Evolutionary conservation across 2,797 vertebrate genomes (phyloP), one percentile per base, ranked within the genome.

Genomic region (Aulostomus chinensis): DNA sequence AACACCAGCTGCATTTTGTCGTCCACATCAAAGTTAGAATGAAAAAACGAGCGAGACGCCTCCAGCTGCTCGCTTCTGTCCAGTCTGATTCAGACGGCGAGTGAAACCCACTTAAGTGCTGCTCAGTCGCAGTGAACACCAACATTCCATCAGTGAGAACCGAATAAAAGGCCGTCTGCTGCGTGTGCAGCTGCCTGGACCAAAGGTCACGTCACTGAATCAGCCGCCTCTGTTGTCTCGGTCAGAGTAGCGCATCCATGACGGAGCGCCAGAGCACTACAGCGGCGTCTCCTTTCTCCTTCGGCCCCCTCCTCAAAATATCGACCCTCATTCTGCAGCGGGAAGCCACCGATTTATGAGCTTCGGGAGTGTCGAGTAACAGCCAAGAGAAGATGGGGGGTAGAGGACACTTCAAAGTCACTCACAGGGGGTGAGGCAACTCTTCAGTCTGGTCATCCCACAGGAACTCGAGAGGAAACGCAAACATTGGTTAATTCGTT

Each of bases 301-400:
- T 25, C 54, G 16, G 4, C 21, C 59, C 56, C 54, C 64, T 47
- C 34, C 54, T 45, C 30, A 42, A 48, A 51, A 34, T 75, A 84
- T 83, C 81, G 88, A 88, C 80, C 78, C 76, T 64, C 48, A 33
- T 35, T 40, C 77, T 64, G 58, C 47, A 74, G 42, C 22, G 26
- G 54, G 35, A 45, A 50, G 62, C 33, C 9, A 38, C 48, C 12
- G 2, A 28, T 60, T 76, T 49, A 64, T 65, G 76, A 80, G 78
- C 72, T 33, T 7, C 39, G 77, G 64, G 76, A 84, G 61, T 72
- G 21, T 86, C 54, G 65, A 62, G 32, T 82, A 69, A 67, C 82
- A 40, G 46, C 40, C n/a, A n/a, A 7, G 37, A 32, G 35, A 12
- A 39, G 6, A 7, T 0, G 7, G 36, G 28, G 11, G 47, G 31